These are phyloP conservation scores for Pseudococcus viburni DNA, from an alignment of 2,888 invertebrate species.

Conservation along the genomic window DNA sequence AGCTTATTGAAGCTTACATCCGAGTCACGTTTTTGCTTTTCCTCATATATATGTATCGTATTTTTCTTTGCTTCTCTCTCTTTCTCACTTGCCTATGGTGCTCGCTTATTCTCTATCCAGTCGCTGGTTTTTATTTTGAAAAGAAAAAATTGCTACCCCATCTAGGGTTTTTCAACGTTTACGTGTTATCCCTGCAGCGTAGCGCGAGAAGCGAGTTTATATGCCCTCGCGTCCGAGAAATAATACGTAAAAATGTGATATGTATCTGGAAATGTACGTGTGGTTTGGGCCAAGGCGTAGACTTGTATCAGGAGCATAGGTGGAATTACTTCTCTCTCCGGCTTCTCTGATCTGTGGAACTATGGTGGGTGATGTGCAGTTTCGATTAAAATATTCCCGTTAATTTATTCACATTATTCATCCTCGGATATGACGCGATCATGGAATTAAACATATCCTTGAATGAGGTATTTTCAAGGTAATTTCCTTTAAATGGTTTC, in stretches of 20 bases:
- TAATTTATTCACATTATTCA: too few relatives aligned
- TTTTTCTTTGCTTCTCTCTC: not conserved
- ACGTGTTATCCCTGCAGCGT: slow-evolving; percentile 36
- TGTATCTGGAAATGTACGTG: not conserved
- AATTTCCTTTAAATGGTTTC: too few relatives aligned
- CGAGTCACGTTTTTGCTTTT: slow-evolving; percentile 54
- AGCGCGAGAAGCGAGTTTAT: not conserved
- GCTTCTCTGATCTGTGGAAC: too few relatives aligned
- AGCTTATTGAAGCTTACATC: slow-evolving; percentile 59
- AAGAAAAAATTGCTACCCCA: slow-evolving; percentile 47
- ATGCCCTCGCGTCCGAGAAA: slow-evolving; percentile 5
- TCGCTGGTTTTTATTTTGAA: slow-evolving; percentile 27
- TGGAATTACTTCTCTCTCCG: too few relatives aligned
- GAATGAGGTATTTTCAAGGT: too few relatives aligned
- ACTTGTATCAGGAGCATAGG: too few relatives aligned
- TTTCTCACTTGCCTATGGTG: not conserved
- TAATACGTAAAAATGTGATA: not conserved
- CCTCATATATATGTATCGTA: slow-evolving; percentile 18
- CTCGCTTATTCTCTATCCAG: not conserved
- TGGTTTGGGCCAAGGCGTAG: not conserved
- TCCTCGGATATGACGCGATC: too few relatives aligned
- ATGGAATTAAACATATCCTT: too few relatives aligned
- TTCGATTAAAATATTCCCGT: too few relatives aligned
- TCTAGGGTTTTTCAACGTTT: slow-evolving; percentile 16
- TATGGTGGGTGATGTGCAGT: too few relatives aligned